A percentile compares a stretch with the other conserved stretches of the same genome.
phyloP scores from a whole-genome alignment of 2,797 vertebrate species.

The Urophycis tenuis region DNA sequence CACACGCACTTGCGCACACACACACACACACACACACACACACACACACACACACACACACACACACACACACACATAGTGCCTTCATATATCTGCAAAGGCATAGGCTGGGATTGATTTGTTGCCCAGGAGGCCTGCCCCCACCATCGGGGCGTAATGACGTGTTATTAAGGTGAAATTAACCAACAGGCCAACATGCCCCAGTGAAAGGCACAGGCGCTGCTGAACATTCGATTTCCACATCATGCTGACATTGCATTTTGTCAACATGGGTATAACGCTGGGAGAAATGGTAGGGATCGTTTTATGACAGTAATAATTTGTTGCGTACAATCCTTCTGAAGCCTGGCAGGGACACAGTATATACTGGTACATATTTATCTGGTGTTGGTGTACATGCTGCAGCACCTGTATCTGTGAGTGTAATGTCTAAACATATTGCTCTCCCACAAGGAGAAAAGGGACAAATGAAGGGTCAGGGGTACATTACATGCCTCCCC shows the following conservation, averaged over 20 bases:
- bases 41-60: too few relatives aligned
- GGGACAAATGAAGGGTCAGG: constrained; percentile 35
- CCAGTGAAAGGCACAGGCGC: neutral
- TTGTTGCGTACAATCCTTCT: neutral
- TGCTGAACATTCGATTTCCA: neutral
- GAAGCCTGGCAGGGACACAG: neutral
- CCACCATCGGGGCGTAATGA: neutral
- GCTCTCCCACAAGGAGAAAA: constrained; percentile 21
- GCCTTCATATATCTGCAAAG: constrained; percentile 40
- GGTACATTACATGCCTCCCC: constrained; percentile 2
- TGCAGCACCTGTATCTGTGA: neutral
- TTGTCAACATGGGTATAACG: neutral
- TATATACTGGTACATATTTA: neutral
- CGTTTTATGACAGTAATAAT: neutral
- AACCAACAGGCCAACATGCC: neutral
- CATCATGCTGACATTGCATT: neutral
- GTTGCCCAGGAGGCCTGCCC: neutral
- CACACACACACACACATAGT: constrained; percentile 40
- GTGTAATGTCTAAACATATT: constrained; percentile 4
- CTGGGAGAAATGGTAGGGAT: neutral
- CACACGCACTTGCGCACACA: neutral
- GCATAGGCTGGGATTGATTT: neutral
- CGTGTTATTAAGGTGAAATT: neutral
- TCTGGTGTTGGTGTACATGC: neutral
- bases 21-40: neutral